A percentile compares a stretch with the other conserved stretches of the same genome.
These are phyloP conservation scores for Falco cherrug DNA, from an alignment of 2,797 vertebrate species.

Conservation along the genomic window DNA sequence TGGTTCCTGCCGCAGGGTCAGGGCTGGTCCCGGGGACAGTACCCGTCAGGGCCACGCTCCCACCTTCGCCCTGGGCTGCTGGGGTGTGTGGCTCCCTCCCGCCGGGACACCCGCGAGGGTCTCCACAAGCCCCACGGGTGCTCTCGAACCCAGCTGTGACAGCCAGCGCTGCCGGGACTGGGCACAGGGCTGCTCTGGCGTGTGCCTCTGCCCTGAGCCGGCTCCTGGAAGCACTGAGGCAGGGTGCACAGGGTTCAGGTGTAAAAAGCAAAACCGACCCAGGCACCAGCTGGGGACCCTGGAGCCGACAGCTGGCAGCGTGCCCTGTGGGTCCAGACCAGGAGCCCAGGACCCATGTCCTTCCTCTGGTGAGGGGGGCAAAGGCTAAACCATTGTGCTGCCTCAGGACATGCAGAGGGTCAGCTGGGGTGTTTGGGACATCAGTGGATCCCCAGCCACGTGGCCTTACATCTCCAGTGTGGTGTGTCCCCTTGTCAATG, in stretches of 20 bases:
- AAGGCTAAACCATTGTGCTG: background rate
- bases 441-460: background rate
- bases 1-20: background rate
- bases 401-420: background rate
- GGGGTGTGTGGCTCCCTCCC: rapidly evolving
- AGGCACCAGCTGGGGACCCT: background rate
- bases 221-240: background rate
- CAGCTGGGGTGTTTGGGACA: no score
- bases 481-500: background rate
- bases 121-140: rapidly evolving
- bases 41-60: rapidly evolving
- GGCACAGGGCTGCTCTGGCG: rapidly evolving
- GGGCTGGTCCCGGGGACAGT: background rate
- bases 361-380: background rate
- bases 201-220: background rate
- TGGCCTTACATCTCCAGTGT: rapidly evolving
- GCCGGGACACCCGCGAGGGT: rapidly evolving
- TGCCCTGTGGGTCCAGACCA: rapidly evolving
- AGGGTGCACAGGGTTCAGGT: rapidly evolving
- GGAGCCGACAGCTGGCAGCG: rapidly evolving
- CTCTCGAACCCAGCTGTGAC: background rate
- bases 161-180: background rate
- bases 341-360: no score
- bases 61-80: rapidly evolving
- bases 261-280: rapidly evolving